Conservation (phyloP, 37 sponge, comb jelly and placozoan species). For the Halichondria panicea region DNA sequence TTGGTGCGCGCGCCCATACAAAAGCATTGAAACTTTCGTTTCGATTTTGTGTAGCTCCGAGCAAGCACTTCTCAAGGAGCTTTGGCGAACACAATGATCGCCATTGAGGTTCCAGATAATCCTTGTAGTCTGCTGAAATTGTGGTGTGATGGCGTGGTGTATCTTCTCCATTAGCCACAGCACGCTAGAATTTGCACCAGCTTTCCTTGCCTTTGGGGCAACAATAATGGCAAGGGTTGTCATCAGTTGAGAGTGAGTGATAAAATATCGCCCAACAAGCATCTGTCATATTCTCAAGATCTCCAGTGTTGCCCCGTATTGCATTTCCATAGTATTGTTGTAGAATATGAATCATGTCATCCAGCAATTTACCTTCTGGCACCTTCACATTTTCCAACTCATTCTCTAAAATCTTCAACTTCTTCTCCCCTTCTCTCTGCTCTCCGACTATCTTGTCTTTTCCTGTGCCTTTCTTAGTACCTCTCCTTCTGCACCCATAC, state of each 20-base stretch:
- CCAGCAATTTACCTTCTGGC: neutral
- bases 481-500: too few relatives aligned
- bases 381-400: neutral
- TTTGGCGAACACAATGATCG: neutral
- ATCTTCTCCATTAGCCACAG: neutral
- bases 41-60: conserved; percentile 2
- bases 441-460: too few relatives aligned
- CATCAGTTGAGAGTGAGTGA: conserved; percentile 31
- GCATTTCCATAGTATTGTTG: conserved; percentile 38
- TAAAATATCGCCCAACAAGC: conserved; percentile 22
- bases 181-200: conserved; percentile 31
- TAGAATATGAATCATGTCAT: neutral
- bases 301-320: conserved; percentile 17
- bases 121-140: neutral
- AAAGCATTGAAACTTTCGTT: conserved; percentile 14
- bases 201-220: conserved; percentile 13
- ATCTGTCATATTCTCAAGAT: conserved; percentile 12
- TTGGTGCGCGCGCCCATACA: neutral
- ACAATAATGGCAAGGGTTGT: conserved; percentile 9
- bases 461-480: too few relatives aligned
- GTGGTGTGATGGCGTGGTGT: neutral
- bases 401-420: too few relatives aligned
- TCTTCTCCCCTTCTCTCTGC: neutral
- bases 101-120: neutral
- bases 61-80: conserved; percentile 21